Percentiles rank a stretch among this genome's conserved stretches.
Conservation (phyloP, 2,113 vertebrate genomes). For the Percina caprodes region DNA sequence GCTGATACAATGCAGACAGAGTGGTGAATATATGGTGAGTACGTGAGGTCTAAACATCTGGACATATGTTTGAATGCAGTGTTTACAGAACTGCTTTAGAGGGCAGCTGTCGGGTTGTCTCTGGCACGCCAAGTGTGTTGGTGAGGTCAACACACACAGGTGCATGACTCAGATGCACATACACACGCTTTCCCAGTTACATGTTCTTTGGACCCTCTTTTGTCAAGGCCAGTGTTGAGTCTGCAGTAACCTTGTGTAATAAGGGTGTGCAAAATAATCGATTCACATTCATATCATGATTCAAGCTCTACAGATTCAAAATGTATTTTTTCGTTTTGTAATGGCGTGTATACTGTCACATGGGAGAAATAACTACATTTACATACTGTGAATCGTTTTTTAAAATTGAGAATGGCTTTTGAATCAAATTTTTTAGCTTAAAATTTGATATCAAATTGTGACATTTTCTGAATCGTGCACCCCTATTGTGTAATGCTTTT, state of each 20-base stretch:
- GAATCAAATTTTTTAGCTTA: too few relatives aligned
- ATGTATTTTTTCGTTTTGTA: too few relatives aligned
- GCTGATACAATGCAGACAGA: constrained; percentile 58
- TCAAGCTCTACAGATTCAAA: too few relatives aligned
- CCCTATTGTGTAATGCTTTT: background rate
- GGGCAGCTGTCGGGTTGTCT: constrained; percentile 48
- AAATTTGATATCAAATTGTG: too few relatives aligned
- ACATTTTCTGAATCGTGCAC: too few relatives aligned
- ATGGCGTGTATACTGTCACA: too few relatives aligned
- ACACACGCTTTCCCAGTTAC: background rate
- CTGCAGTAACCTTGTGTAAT: background rate
- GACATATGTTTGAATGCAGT: constrained; percentile 1
- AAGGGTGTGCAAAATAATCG: too few relatives aligned
- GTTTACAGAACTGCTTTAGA: constrained; percentile 45
- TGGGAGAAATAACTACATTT: too few relatives aligned
- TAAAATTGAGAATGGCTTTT: too few relatives aligned
- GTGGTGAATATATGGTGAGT: background rate
- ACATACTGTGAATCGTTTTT: too few relatives aligned
- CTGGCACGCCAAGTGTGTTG: background rate
- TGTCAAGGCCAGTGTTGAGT: constrained; percentile 2
- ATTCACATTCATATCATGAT: too few relatives aligned
- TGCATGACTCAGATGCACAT: constrained; percentile 14
- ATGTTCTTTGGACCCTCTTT: constrained; percentile 9
- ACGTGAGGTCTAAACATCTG: constrained; percentile 44
- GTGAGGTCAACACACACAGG: constrained; percentile 13